Evolutionary conservation across 2,888 invertebrate genomes (phyloP).

Genomic region (Ectemnius cavifrons): DNA sequence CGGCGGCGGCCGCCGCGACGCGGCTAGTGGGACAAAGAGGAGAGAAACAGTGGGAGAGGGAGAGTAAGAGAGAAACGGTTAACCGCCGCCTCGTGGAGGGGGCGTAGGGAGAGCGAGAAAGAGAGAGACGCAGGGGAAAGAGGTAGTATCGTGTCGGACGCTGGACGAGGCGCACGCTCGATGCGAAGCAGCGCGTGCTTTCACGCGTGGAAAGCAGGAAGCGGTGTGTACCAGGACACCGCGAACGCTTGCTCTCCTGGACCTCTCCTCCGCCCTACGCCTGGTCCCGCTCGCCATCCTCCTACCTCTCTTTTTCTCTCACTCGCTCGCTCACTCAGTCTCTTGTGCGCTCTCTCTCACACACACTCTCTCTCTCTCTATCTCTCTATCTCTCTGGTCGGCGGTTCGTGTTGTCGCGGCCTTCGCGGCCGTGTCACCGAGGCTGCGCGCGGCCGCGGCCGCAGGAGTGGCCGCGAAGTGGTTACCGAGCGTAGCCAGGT

Average conservation of each 20-base stretch:
- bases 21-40: conserved; percentile 44
- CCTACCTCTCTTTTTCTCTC: not conserved
- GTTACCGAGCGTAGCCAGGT: conserved; percentile 42
- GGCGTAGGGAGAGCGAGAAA: conserved; percentile 66
- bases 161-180: conserved; percentile 77
- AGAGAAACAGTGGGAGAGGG: conserved; percentile 29
- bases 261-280: conserved; percentile 36
- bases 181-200: conserved; percentile 70
- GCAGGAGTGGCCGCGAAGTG: conserved; percentile 43
- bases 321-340: no score
- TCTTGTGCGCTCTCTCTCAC: not conserved
- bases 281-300: conserved; percentile 31
- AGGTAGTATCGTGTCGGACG: conserved; percentile 77
- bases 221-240: conserved; percentile 50
- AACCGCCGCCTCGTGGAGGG: conserved; percentile 61
- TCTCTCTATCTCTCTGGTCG: no score
- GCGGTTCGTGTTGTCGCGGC: no score
- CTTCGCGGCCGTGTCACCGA: no score
- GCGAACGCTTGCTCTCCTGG: conserved; percentile 43
- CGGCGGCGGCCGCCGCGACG: conserved; percentile 13
- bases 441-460: conserved; percentile 13
- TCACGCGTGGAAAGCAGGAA: conserved; percentile 65
- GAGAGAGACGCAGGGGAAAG: conserved; percentile 68
- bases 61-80: conserved; percentile 66
- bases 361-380: no score